Evolutionary conservation across 1,140 invertebrate genomes (phyloP), one percentile per base, ranked within the genome.

Genomic region (Panagrolaimus sp.): DNA sequence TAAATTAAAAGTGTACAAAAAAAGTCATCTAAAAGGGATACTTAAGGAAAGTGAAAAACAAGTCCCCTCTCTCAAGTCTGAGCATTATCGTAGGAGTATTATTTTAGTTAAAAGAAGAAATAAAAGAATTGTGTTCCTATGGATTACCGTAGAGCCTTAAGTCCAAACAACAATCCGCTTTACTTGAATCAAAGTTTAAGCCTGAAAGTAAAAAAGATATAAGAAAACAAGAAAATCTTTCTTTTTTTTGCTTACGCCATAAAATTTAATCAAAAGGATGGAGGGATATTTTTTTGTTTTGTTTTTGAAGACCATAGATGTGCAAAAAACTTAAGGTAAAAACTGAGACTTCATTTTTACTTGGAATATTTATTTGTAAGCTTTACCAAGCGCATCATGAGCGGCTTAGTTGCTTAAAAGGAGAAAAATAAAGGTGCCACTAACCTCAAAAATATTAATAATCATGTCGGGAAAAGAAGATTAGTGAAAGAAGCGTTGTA

Each of bases 331-430:
- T 57, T 57, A 25, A 57, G 20, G 51, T 27, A 20, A 27, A 57
- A 57, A 27, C 14, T 20, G 51, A 57, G 51, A 20, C 27, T 27
- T 57, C 20, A 57, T 20, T 25, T 57, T 57, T 25, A 20, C 27
- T 57, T 20, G 20, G 51, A 57, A 57, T 27, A 57, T 57, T 57
- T 20, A 4, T 38, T 38, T 38, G 31, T 38, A 57, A 27, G 20
- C 51, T 57, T 57, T 27, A 57, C 20, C 51, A 57, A 57, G 51
- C 51, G 51, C 51, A 57, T 57, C 51, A 57, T 57, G 51, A 27
- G 27, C 20, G 51, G 51, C 51, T 57, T 57, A 57, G 51, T 27
- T n/a, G 20, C 31, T 38, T 38, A 4, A 4, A 38, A 38, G 31
- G 7, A 38, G 7, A 38, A 38, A 7, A 38, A 38, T 2, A 38